Base-by-base conservation (phyloP, 2,888 invertebrate genomes). In the Spialia ferax region DNA sequence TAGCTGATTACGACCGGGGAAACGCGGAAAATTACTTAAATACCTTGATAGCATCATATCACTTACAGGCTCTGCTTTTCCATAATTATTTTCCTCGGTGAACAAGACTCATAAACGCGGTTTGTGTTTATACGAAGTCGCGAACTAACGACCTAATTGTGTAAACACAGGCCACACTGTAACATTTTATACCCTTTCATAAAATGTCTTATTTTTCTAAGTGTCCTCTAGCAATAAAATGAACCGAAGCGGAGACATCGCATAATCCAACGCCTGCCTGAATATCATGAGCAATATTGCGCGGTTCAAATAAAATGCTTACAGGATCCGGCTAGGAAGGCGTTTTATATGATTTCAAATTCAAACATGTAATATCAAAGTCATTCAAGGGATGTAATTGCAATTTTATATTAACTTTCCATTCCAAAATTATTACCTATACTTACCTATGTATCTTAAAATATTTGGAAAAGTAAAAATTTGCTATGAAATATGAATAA, bases 11-110 rank as follows among this genome's bases (percentile, higher is more conserved):
- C 85, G 83, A 82, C 79, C 76, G 77, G 78, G 82, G 79, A 81
- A 83, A 83, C 76, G 82, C 82, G 85, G 87, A 86, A 89, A 91
- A 91, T 91, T 85, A 85, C 86, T 84, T 85, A 88, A 86, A 85
- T 84, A 85, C 87, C 48, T 84, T 85, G 82, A 86, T 83, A 85
- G 84, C 82, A 77, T 69, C 70, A 75, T 78, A 77, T 66, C 70
- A 69, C 69, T 73, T 71, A 69, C 71, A 65, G 45, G 69, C 48
- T 57, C 61, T 70, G 75, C 73, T 62, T 62, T 38, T 42, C 45
- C 75, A 82, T 86, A 85, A 86, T 85, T 86, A 85, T 87, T 85
- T 87, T 82, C 78, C 75, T 77, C 68, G 68, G 70, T 71, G 72
- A 63, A 57, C 56, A 69, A 75, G 70, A 73, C 71, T 75, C 77